Percentiles rank a stretch among this genome's conserved stretches.
phyloP scores from a whole-genome alignment of 2,888 invertebrate genomes.

The Cacoxenus indagator region DNA sequence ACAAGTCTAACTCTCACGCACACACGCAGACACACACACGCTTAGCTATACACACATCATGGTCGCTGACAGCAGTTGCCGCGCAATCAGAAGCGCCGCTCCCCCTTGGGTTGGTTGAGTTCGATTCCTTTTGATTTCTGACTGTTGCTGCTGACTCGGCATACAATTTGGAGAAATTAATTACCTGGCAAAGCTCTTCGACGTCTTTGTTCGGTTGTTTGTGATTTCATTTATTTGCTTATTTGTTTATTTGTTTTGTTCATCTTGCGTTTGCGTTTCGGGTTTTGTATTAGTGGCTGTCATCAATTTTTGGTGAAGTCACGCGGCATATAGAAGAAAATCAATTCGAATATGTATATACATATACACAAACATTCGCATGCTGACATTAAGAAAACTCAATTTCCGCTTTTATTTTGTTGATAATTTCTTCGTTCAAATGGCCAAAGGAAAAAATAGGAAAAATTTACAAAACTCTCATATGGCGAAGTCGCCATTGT shows the following conservation, averaged over 20 bases:
- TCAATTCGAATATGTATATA: neutral
- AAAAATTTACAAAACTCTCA: no score
- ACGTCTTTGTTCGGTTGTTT: neutral
- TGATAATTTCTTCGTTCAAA: no score
- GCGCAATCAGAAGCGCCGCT: neutral
- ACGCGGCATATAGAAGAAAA: neutral
- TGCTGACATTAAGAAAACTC: slow-evolving; percentile 15
- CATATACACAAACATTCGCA: neutral
- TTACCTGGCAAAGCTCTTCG: slow-evolving; percentile 3
- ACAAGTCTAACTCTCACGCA: neutral
- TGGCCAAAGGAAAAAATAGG: no score
- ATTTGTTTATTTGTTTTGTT: neutral
- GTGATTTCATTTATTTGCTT: neutral
- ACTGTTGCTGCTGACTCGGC: slow-evolving; percentile 16
- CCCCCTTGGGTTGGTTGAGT: neutral
- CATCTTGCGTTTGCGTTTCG: neutral
- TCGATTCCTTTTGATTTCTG: neutral
- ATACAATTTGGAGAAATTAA: slow-evolving; percentile 17
- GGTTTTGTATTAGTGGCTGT: slow-evolving; percentile 7
- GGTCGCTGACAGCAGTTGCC: no score
- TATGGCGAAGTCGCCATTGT: no score
- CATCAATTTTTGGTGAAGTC: slow-evolving; percentile 18
- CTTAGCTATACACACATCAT: no score
- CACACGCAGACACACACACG: neutral
- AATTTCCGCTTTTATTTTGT: slow-evolving; percentile 20